Percentiles rank a stretch among this genome's conserved stretches.
These are phyloP conservation scores for Octodonta nipae DNA, from an alignment of 2,888 invertebrate genomes.

Conservation along the genomic window DNA sequence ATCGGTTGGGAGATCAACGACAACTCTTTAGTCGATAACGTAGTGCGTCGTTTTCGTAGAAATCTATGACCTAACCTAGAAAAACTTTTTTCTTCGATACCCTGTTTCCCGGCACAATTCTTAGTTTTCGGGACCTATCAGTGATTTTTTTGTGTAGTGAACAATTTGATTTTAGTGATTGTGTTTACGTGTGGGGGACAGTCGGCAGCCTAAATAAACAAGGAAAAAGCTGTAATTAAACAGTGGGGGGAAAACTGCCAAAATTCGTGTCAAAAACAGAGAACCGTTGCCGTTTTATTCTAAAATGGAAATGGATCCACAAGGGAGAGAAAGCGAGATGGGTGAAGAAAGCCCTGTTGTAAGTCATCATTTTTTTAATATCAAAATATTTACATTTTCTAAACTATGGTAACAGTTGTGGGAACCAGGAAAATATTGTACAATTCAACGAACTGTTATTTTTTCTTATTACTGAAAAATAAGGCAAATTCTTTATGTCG, in stretches of 20 bases:
- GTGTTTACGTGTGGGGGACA: conserved; percentile 30
- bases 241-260: too few relatives aligned
- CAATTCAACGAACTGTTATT: too few relatives aligned
- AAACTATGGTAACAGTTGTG: too few relatives aligned
- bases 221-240: conserved; percentile 26
- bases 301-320: conserved; percentile 51
- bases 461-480: too few relatives aligned
- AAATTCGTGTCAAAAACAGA: conserved; percentile 81
- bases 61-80: conserved; percentile 22
- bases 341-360: not conserved
- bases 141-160: too few relatives aligned
- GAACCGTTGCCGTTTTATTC: conserved; percentile 76
- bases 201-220: conserved; percentile 33
- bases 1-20: conserved; percentile 15
- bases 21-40: conserved; percentile 12
- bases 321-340: not conserved
- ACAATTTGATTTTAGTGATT: too few relatives aligned
- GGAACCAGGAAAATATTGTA: too few relatives aligned
- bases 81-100: conserved; percentile 8
- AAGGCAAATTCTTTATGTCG: too few relatives aligned
- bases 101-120: conserved; percentile 10
- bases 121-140: too few relatives aligned
- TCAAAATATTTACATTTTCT: too few relatives aligned
- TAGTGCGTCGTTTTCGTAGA: conserved; percentile 10
- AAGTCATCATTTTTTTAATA: too few relatives aligned